phyloP scores from a whole-genome alignment of 2,888 invertebrate genomes.

The Macrosiphum euphorbiae region DNA sequence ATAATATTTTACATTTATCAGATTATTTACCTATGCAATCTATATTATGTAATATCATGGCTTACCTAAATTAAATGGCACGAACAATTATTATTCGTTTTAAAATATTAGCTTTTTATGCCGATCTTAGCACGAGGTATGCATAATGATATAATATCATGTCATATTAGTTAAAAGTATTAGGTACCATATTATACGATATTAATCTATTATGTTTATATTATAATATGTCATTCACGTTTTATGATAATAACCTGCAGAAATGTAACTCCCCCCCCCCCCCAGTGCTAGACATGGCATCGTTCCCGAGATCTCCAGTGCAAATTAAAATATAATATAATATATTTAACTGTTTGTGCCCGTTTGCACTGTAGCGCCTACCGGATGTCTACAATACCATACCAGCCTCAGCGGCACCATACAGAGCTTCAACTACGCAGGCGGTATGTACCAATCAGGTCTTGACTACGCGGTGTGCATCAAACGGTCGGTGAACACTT shows the following conservation, averaged over 20 bases:
- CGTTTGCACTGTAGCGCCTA: constrained; percentile 62
- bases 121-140: background rate
- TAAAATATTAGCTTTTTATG: background rate
- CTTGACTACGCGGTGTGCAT: constrained; percentile 65
- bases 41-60: background rate
- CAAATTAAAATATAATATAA: constrained; percentile 26
- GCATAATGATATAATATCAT: background rate
- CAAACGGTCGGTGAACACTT: constrained; percentile 65
- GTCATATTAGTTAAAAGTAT: background rate
- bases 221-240: background rate
- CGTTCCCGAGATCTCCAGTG: background rate
- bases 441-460: constrained; percentile 65
- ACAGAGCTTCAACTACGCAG: constrained; percentile 66
- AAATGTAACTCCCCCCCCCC: background rate
- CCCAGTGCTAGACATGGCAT: background rate
- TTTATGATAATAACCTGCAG: background rate
- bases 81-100: background rate
- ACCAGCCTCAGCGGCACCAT: constrained; percentile 65
- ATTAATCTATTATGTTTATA: background rate
- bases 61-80: background rate
- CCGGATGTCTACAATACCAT: constrained; percentile 66
- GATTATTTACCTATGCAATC: background rate
- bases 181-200: background rate
- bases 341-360: background rate
- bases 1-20: background rate